Evolutionary conservation across 2,888 invertebrate genomes (phyloP), one percentile per base, ranked within the genome.

Genomic region (Leptopilina myrica): DNA sequence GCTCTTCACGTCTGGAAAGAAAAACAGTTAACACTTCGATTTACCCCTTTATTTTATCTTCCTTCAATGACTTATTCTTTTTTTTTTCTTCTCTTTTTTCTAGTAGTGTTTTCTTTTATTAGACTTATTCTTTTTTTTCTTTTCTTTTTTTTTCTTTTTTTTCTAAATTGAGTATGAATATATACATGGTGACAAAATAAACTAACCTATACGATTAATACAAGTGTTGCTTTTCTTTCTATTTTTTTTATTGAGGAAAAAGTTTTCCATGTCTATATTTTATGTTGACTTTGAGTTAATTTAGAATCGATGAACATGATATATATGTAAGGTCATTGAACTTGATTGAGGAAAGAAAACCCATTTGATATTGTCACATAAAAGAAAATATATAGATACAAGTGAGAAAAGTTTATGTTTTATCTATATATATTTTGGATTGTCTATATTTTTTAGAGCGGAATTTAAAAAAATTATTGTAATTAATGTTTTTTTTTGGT

Each of bases 1-100:
- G 56, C 56, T 53, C 53, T 73, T 46, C 20, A 73, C n/a, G 33
- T 53, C 14, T 56, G 3, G n/a, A 33, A 73, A 53, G 73, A 73
- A 73, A 33, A 73, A 73, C n/a, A 56, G n/a, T 56, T n/a, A 56
- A 26, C 56, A 73, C 56, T 73, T 56, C 56, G n/a, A 73, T 69
- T 69, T 53, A 69, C 69, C 69, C 49, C 46, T 53, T 69, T 26
- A 53, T 69, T 49, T 69, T 33, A 6, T 49, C 49, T 69, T 69
- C 26, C 7, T 14, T 14, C 53, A 14, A 69, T 69, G 26, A 53
- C 49, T 69, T 49, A 49, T 49, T 53, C 49, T 49, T 53, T 5
- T 33, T 26, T 33, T 33, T 33, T 33, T 33, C 33, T 2, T 33
- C 33, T 33, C 33, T 69, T 53, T 33, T 73, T 20, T 56, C 56